A percentile compares a stretch with the other conserved stretches of the same genome.
Evolutionary conservation across 2,113 vertebrate genomes (phyloP).

Genomic region (Collichthys lucidus): DNA sequence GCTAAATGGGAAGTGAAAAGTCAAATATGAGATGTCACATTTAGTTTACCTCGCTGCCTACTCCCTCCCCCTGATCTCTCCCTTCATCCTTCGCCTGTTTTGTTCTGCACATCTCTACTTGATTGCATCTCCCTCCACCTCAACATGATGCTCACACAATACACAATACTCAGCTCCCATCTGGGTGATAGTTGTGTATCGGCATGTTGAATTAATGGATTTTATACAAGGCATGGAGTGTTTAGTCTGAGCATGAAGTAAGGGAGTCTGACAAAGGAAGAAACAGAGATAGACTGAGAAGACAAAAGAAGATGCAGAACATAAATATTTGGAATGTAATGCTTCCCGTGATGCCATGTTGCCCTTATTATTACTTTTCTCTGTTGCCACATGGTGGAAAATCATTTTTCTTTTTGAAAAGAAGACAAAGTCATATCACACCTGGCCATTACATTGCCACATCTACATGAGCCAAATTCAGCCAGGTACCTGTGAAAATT

Average conservation of each 20-base stretch:
- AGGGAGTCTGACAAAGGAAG: conserved; percentile 36
- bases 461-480: conserved; percentile 23
- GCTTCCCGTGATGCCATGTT: not conserved
- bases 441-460: conserved; percentile 1
- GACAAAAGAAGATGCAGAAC: not conserved
- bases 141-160: conserved; percentile 47
- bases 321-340: conserved; percentile 5
- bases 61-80: conserved; percentile 19
- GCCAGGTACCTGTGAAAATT: conserved; percentile 7
- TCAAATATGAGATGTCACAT: conserved; percentile 83
- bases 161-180: conserved; percentile 46
- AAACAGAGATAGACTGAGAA: conserved; percentile 15
- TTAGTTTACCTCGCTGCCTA: conserved; percentile 75
- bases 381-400: not conserved
- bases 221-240: conserved; percentile 49
- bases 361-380: conserved; percentile 21
- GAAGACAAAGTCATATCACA: conserved; percentile 1
- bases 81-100: conserved; percentile 31
- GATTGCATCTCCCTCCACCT: conserved; percentile 62
- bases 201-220: conserved; percentile 71
- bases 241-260: conserved; percentile 60
- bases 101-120: conserved; percentile 61
- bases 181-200: conserved; percentile 47
- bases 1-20: conserved; percentile 81
- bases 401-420: conserved; percentile 13